These are phyloP conservation scores for Lethenteron reissneri DNA, from an alignment of 2,113 vertebrate genomes.

Conservation along the genomic window DNA sequence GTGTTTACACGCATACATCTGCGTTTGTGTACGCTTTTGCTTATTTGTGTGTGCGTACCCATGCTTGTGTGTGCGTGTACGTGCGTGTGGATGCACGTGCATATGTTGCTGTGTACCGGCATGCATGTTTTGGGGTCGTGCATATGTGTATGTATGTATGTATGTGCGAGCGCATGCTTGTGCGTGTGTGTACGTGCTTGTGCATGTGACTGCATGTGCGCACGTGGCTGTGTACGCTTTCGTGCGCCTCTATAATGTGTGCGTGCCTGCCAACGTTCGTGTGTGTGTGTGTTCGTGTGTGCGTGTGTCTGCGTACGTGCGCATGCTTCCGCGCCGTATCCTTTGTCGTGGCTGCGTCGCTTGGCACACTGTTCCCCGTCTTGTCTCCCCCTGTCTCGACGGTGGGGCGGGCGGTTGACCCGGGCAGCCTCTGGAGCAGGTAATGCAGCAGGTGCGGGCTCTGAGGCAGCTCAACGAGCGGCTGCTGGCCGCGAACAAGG, in stretches of 20 bases:
- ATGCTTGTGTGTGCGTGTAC: no score
- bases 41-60: no score
- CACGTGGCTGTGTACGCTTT: not conserved
- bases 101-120: no score
- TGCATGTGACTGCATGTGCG: not conserved
- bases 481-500: slow-evolving; percentile 89
- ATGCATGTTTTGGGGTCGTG: no score
- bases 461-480: slow-evolving; percentile 81
- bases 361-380: slow-evolving; percentile 13
- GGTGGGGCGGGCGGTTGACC: no score
- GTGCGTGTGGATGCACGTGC: no score
- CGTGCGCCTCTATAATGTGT: not conserved
- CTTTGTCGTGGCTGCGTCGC: slow-evolving; percentile 14
- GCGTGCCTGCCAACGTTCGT: no score
- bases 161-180: not conserved
- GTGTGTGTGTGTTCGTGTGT: no score
- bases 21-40: no score
- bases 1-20: no score
- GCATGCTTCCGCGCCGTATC: slow-evolving; percentile 7
- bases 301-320: slow-evolving; percentile 12
- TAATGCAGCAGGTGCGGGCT: slow-evolving; percentile 72
- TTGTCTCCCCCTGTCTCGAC: no score
- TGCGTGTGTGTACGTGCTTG: not conserved
- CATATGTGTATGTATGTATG: not conserved
- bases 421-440: slow-evolving; percentile 73